These are phyloP conservation scores for Hyles euphorbiae DNA, from an alignment of 1,140 invertebrate species.

Conservation along the genomic window DNA sequence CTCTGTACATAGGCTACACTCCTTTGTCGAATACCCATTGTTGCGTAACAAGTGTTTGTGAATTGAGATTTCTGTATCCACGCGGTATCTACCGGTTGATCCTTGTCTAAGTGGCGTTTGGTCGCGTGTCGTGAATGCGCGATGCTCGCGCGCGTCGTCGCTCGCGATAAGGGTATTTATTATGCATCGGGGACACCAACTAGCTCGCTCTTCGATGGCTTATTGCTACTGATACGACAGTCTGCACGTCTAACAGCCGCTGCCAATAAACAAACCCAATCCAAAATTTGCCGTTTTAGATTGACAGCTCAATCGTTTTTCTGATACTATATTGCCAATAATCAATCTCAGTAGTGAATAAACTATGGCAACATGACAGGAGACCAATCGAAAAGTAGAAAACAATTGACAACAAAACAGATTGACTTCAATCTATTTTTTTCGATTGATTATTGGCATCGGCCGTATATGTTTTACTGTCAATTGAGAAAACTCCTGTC, in stretches of 20 bases:
- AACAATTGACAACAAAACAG: too few relatives aligned
- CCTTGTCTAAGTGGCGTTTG: not conserved
- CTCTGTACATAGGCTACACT: too few relatives aligned
- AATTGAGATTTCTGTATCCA: not conserved
- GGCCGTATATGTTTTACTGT: slow-evolving; percentile 13
- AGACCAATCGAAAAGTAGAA: too few relatives aligned
- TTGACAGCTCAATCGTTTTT: too few relatives aligned
- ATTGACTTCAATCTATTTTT: too few relatives aligned
- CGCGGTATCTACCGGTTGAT: slow-evolving; percentile 1
- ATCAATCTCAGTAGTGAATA: too few relatives aligned
- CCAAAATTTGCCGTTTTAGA: too few relatives aligned
- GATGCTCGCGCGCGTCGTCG: slow-evolving; percentile 19
- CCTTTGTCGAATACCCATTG: too few relatives aligned
- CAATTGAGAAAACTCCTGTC: slow-evolving; percentile 11
- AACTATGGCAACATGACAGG: too few relatives aligned
- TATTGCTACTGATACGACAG: slow-evolving; percentile 21
- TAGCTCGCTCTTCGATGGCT: slow-evolving; percentile 15
- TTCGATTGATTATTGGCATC: too few relatives aligned
- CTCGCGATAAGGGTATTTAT: slow-evolving; percentile 37
- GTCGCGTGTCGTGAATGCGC: slow-evolving; percentile 13
- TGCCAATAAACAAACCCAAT: too few relatives aligned
- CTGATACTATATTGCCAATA: too few relatives aligned
- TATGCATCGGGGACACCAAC: slow-evolving; percentile 35
- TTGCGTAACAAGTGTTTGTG: not conserved
- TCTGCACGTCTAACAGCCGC: slow-evolving; percentile 16